phyloP scores from a whole-genome alignment of 2,888 invertebrate species.

The Drosophila antonietae region DNA sequence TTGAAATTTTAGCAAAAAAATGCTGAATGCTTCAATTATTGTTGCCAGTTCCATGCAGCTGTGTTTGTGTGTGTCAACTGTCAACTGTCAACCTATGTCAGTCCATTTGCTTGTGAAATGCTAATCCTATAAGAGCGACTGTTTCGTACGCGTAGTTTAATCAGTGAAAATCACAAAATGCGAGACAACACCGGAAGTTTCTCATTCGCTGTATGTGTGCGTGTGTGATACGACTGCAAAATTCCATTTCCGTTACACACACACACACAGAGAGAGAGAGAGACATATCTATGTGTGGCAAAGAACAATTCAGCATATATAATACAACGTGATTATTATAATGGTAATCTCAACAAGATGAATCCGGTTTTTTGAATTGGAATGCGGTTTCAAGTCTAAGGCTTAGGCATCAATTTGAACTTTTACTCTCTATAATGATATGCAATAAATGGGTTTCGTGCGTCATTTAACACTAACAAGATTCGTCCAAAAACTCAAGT shows the following conservation, averaged over 20 bases:
- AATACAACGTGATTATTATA: conserved; percentile 6
- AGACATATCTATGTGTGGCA: background rate
- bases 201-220: background rate
- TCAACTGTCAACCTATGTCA: conserved; percentile 81
- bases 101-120: conserved; percentile 71
- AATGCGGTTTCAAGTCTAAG: background rate
- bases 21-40: conserved; percentile 32
- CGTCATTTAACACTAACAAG: too few relatives aligned
- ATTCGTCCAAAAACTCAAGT: background rate
- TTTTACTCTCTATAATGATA: background rate
- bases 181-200: conserved; percentile 61
- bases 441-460: background rate
- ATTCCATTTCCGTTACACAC: conserved; percentile 73
- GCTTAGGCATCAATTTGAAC: background rate
- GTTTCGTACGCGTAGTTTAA: conserved; percentile 54
- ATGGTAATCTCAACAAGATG: background rate
- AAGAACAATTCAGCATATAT: conserved; percentile 12
- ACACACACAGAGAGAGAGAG: background rate
- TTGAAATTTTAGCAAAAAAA: conserved; percentile 32
- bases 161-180: conserved; percentile 58
- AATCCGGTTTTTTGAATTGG: background rate
- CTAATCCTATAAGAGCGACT: conserved; percentile 68
- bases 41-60: conserved; percentile 16
- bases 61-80: conserved; percentile 56
- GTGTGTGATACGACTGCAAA: conserved; percentile 62